Conservation (phyloP, 2,797 vertebrate species). For the Lagocephalus sceleratus region DNA sequence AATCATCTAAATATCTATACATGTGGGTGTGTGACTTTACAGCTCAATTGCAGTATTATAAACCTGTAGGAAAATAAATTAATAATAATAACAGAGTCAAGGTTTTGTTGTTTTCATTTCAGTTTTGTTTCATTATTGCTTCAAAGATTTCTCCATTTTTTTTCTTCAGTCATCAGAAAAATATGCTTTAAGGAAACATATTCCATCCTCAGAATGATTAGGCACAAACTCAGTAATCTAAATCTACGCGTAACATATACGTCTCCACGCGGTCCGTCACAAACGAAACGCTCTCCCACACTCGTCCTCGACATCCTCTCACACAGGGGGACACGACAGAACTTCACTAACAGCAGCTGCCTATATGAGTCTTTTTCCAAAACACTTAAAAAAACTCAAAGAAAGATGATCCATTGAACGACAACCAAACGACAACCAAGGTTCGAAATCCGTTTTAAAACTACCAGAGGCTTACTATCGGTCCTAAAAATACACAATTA, state of each 20-base stretch:
- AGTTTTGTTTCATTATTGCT: conserved; percentile 75
- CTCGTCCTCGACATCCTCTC: conserved; percentile 23
- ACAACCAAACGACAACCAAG: conserved; percentile 49
- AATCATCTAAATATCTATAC: conserved; percentile 14
- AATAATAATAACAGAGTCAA: conserved; percentile 42
- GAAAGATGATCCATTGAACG: conserved; percentile 17
- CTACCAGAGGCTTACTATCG: conserved; percentile 52
- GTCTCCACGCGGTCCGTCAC: conserved; percentile 21
- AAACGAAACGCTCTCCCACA: conserved; percentile 33
- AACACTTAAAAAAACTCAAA: conserved; percentile 40
- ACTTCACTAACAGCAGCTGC: conserved; percentile 61
- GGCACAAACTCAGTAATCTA: conserved; percentile 58
- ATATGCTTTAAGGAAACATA: conserved; percentile 51
- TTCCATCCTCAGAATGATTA: conserved; percentile 41
- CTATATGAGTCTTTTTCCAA: conserved; percentile 47
- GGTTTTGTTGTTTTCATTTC: conserved; percentile 48
- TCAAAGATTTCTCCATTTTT: conserved; percentile 49
- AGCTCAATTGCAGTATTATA: conserved; percentile 8
- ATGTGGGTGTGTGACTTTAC: conserved; percentile 10
- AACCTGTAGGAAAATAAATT: conserved; percentile 37
- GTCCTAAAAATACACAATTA: conserved; percentile 60
- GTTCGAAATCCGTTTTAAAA: conserved; percentile 40
- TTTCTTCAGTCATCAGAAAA: conserved; percentile 47
- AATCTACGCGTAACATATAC: conserved; percentile 32
- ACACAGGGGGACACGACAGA: conserved; percentile 35